Conservation (phyloP, 2,113 vertebrate species). For the Spea multiplicata region DNA sequence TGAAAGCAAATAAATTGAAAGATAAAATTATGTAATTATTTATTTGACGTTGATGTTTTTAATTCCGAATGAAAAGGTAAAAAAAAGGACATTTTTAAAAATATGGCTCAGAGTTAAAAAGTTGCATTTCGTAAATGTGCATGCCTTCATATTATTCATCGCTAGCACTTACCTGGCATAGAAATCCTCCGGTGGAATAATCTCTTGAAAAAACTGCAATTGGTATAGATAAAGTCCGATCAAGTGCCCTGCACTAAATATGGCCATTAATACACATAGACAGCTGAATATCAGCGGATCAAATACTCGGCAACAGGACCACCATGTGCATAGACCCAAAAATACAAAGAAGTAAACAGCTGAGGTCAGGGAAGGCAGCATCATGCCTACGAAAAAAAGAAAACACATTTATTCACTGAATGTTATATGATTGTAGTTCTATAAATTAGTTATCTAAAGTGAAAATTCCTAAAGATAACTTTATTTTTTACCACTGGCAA, state of each 20-base stretch:
- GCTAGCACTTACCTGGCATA: conserved; percentile 79
- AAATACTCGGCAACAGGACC: conserved; percentile 89
- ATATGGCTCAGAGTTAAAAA: background rate
- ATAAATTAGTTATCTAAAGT: too few species aligned
- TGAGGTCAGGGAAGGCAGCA: conserved; percentile 92
- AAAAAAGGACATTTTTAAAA: background rate
- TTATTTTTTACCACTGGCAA: too few species aligned
- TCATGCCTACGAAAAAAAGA: conserved; percentile 75
- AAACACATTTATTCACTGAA: background rate
- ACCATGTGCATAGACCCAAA: conserved; percentile 95
- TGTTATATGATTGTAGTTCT: background rate
- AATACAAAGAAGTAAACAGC: conserved; percentile 95
- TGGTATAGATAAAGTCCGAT: conserved; percentile 95
- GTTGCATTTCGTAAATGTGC: too few species aligned
- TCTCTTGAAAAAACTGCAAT: conserved; percentile 95
- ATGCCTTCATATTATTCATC: too few species aligned
- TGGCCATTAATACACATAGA: conserved; percentile 94
- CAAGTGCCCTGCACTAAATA: conserved; percentile 93
- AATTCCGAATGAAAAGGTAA: background rate
- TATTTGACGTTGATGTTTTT: too few species aligned
- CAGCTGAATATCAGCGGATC: conserved; percentile 96
- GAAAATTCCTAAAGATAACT: too few species aligned
- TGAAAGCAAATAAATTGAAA: too few species aligned
- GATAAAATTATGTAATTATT: too few species aligned
- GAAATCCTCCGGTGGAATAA: conserved; percentile 75